Evolutionary conservation across 1,140 invertebrate genomes (phyloP).

Genomic region (Daktulosphaira vitifoliae): DNA sequence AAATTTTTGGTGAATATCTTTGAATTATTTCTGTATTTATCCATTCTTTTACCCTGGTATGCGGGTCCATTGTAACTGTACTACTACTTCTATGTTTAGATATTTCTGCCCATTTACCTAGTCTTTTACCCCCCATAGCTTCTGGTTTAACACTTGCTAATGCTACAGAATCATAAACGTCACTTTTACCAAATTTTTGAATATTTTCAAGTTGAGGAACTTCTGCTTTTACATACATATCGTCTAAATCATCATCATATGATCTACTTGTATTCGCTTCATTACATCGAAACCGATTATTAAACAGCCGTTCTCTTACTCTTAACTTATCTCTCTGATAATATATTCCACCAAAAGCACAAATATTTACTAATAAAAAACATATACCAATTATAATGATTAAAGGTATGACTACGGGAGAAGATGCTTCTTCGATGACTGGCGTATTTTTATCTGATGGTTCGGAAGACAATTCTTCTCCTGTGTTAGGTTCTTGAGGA

Average conservation of each 20-base stretch:
- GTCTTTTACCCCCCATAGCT: slow-evolving; percentile 51
- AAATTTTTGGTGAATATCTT: slow-evolving; percentile 56
- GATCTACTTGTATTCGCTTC: slow-evolving; percentile 38
- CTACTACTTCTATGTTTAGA: slow-evolving; percentile 63
- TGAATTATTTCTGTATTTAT: slow-evolving; percentile 59
- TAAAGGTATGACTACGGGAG: slow-evolving; percentile 54
- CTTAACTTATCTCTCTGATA: slow-evolving; percentile 58
- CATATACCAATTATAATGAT: slow-evolving; percentile 65
- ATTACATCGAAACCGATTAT: slow-evolving; percentile 44
- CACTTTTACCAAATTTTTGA: slow-evolving; percentile 39
- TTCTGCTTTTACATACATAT: slow-evolving; percentile 16
- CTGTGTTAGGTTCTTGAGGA: slow-evolving; percentile 39
- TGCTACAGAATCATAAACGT: slow-evolving; percentile 44
- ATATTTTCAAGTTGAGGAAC: slow-evolving; percentile 15
- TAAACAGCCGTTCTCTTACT: slow-evolving; percentile 44
- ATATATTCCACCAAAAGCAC: slow-evolving; percentile 65
- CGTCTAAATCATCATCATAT: slow-evolving; percentile 38
- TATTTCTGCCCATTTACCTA: slow-evolving; percentile 53
- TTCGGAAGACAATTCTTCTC: slow-evolving; percentile 40
- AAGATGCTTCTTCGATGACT: slow-evolving; percentile 35
- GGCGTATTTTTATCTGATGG: slow-evolving; percentile 38
- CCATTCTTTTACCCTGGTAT: slow-evolving; percentile 76
- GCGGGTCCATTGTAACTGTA: slow-evolving; percentile 60
- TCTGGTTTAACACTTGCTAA: slow-evolving; percentile 46
- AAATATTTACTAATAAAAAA: slow-evolving; percentile 74